A percentile compares a stretch with the other conserved stretches of the same genome.
Conservation (phyloP, 2,797 vertebrate genomes). For the Mustela erminea region DNA sequence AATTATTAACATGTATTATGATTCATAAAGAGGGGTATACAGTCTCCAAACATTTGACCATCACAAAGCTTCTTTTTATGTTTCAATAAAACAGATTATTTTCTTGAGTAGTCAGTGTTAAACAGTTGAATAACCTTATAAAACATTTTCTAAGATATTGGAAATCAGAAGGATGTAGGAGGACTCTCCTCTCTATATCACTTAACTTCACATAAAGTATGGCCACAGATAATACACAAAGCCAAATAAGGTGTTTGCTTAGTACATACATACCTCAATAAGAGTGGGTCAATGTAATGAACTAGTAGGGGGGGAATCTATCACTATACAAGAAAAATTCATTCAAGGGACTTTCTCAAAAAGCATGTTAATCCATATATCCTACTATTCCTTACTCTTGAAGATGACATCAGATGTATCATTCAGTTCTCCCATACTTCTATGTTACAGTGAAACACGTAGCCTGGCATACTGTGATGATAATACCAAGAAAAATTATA, state of each 20-base stretch:
- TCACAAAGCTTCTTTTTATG: neutral
- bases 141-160: neutral
- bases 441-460: neutral
- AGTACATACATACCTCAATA: neutral
- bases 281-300: neutral
- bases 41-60: neutral
- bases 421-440: neutral
- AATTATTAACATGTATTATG: neutral
- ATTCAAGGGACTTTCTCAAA: neutral
- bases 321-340: neutral
- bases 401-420: neutral
- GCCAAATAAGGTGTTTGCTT: neutral
- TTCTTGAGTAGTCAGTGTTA: neutral
- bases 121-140: neutral
- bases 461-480: neutral
- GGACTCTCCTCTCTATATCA: neutral
- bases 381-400: neutral
- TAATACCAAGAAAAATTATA: neutral
- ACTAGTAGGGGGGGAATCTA: neutral
- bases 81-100: neutral
- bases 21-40: neutral
- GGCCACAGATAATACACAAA: neutral
- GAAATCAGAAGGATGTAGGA: neutral
- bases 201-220: neutral
- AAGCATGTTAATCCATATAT: neutral